Conservation (phyloP, 2,888 invertebrate species). For the Mythimna lalbum region DNA sequence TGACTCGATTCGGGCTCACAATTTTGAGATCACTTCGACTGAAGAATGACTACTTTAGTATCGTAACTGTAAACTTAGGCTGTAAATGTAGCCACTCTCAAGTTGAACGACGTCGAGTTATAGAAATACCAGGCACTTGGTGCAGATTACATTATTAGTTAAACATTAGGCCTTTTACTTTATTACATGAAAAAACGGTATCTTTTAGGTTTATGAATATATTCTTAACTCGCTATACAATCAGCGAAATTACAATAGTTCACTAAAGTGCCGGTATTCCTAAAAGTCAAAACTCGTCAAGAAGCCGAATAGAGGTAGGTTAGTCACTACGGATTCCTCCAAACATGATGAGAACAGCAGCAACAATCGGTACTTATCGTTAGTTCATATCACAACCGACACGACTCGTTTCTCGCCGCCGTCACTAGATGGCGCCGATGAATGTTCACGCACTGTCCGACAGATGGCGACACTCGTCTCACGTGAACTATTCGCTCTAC, state of each 20-base stretch:
- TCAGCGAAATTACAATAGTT: conserved; percentile 57
- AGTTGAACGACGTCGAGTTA: conserved; percentile 47
- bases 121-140: conserved; percentile 80
- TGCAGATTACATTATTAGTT: conserved; percentile 65
- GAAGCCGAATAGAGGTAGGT: conserved; percentile 69
- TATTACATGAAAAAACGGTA: conserved; percentile 58
- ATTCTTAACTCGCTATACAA: conserved; percentile 55
- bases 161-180: conserved; percentile 68
- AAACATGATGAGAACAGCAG: conserved; percentile 64
- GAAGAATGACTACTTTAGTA: conserved; percentile 73
- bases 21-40: conserved; percentile 87
- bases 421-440: conserved; percentile 75
- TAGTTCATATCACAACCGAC: conserved; percentile 83
- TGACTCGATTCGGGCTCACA: conserved; percentile 84
- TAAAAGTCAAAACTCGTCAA: conserved; percentile 67
- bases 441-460: conserved; percentile 58
- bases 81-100: conserved; percentile 48
- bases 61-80: conserved; percentile 51
- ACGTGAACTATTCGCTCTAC: conserved; percentile 62
- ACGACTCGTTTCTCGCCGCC: conserved; percentile 73
- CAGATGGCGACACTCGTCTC: conserved; percentile 68
- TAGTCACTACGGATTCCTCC: conserved; percentile 61
- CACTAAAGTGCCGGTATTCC: conserved; percentile 81
- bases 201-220: conserved; percentile 55
- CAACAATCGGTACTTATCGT: conserved; percentile 69